phyloP scores from a whole-genome alignment of 1,140 invertebrate genomes.

The Wiebesia pumilae region DNA sequence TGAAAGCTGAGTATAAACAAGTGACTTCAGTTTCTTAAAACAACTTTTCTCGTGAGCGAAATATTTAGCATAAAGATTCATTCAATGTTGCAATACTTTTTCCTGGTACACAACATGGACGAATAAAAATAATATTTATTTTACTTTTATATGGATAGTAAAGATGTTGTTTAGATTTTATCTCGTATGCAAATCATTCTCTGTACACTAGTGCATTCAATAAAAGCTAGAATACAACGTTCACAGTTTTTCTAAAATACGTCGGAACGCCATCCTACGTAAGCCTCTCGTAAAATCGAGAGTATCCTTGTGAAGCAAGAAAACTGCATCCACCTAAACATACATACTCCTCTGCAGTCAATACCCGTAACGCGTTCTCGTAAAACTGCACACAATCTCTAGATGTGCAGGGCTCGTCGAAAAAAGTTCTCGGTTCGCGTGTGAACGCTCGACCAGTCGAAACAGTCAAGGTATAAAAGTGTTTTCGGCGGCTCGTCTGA shows the following conservation, averaged over 20 bases:
- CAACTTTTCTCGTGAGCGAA: background rate
- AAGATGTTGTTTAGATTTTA: background rate
- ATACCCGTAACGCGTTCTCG: background rate
- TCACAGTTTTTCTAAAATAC: background rate
- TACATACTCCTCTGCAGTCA: background rate
- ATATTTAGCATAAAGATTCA: background rate
- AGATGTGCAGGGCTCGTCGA: background rate
- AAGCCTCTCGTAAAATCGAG: slow-evolving; percentile 25
- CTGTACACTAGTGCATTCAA: background rate
- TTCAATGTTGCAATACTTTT: background rate
- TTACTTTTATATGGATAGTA: background rate
- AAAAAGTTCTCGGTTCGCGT: slow-evolving; percentile 1
- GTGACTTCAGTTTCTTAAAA: no score
- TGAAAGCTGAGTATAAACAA: no score
- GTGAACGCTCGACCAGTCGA: slow-evolving; percentile 36
- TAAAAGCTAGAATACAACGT: background rate
- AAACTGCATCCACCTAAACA: background rate
- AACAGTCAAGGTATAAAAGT: slow-evolving; percentile 17
- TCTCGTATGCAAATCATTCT: background rate
- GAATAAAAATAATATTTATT: background rate
- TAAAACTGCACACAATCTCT: background rate
- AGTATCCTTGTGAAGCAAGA: background rate
- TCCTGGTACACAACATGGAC: background rate
- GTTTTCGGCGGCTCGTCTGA: slow-evolving; percentile 22
- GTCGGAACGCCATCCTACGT: background rate